A percentile compares a stretch with the other conserved stretches of the same genome.
These are phyloP conservation scores for Panthera tigris DNA, from an alignment of 2,113 vertebrate species.

Conservation along the genomic window DNA sequence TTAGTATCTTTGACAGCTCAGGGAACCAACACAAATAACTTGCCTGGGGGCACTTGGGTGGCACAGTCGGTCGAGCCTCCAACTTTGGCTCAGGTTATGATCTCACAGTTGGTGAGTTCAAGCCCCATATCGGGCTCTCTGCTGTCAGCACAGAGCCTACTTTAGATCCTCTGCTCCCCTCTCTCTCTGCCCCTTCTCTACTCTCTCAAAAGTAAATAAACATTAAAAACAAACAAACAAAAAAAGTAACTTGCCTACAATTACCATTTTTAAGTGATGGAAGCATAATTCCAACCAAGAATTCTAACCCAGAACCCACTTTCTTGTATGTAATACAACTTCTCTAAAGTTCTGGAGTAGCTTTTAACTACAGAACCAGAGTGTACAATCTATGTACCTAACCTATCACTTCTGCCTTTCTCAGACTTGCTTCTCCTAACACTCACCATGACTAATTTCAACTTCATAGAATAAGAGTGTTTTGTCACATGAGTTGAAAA, in stretches of 20 bases:
- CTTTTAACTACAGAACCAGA: not conserved
- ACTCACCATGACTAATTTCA: not conserved
- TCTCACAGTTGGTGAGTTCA: too few species aligned
- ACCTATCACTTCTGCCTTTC: not conserved
- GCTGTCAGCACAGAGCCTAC: too few species aligned
- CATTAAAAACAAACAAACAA: too few species aligned
- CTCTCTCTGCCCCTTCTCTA: too few species aligned
- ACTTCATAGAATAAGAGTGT: not conserved
- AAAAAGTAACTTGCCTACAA: not conserved
- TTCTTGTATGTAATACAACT: rapidly evolving
- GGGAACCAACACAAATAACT: not conserved
- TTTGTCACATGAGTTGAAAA: not conserved
- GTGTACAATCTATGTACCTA: not conserved
- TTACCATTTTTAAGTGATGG: not conserved
- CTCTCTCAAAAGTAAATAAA: too few species aligned
- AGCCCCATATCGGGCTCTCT: too few species aligned
- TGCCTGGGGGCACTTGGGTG: not conserved
- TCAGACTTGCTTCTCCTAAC: not conserved
- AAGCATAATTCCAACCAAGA: not conserved
- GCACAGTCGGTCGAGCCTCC: too few species aligned
- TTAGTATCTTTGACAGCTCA: not conserved
- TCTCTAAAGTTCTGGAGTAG: not conserved
- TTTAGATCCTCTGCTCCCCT: too few species aligned
- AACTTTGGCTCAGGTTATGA: too few species aligned
- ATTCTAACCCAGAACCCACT: not conserved